phyloP scores from a whole-genome alignment of 2,797 vertebrate genomes.

The Pseudomugil gertrudae region DNA sequence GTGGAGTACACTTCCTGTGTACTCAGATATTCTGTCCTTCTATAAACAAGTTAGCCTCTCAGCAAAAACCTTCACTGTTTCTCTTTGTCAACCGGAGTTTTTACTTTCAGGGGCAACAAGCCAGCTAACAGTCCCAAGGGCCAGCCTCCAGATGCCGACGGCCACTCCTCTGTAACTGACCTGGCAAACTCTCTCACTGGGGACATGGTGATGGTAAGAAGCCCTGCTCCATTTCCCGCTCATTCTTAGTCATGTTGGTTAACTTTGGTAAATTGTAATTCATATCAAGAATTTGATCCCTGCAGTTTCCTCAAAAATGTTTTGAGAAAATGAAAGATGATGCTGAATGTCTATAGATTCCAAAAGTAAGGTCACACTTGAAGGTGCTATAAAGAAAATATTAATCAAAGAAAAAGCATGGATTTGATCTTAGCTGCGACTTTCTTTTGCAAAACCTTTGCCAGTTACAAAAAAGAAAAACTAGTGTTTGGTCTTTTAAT shows the following conservation, averaged over 20 bases:
- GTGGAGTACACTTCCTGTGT: conserved; percentile 65
- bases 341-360: too few relatives aligned
- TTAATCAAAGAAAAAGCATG: too few relatives aligned
- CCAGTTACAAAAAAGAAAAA: too few relatives aligned
- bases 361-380: too few relatives aligned
- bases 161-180: conserved; percentile 94
- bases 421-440: too few relatives aligned
- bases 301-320: background rate
- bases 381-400: too few relatives aligned
- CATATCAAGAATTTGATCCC: background rate
- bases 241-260: background rate
- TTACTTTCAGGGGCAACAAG: conserved; percentile 88
- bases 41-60: conserved; percentile 56
- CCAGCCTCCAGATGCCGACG: conserved; percentile 89
- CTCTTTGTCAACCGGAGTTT: conserved; percentile 55
- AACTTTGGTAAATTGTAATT: background rate
- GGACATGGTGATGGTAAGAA: conserved; percentile 98
- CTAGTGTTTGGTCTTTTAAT: too few relatives aligned
- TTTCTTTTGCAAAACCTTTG: too few relatives aligned
- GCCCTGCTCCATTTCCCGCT: conserved; percentile 1
- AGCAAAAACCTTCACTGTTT: conserved; percentile 21
- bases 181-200: conserved; percentile 98
- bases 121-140: conserved; percentile 89
- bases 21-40: conserved; percentile 67
- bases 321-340: background rate